Conservation (phyloP, 1,140 invertebrate species). For the Stratiolaelaps scimitus region DNA sequence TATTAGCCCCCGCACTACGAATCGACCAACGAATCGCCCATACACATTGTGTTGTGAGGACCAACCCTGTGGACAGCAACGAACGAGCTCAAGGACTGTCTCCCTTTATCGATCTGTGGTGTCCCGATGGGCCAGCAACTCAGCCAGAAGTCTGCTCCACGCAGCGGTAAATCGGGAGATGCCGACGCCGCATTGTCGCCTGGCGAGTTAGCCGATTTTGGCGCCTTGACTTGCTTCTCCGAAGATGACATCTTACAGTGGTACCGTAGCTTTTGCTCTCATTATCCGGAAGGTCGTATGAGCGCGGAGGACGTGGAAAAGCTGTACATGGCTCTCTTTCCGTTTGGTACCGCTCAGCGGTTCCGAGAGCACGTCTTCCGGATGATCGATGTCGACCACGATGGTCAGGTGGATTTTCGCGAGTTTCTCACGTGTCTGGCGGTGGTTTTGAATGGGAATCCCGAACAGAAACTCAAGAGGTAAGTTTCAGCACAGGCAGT, state of each 20-base stretch:
- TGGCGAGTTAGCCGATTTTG: neutral
- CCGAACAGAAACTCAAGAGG: conserved; percentile 12
- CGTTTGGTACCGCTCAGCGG: neutral
- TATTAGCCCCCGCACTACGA: too few species aligned
- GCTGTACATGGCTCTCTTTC: neutral
- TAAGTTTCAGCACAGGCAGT: too few species aligned
- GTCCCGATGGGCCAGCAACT: too few species aligned
- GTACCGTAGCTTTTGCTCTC: neutral
- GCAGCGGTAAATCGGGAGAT: neutral
- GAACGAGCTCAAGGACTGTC: too few species aligned
- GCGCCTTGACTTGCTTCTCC: neutral
- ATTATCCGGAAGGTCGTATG: neutral
- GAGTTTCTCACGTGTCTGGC: conserved; percentile 18
- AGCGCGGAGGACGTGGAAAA: conserved; percentile 3
- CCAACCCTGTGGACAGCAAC: too few species aligned
- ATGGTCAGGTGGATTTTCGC: neutral
- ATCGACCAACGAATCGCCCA: too few species aligned
- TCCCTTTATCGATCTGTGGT: too few species aligned
- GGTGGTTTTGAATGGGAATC: neutral
- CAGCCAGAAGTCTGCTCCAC: too few species aligned
- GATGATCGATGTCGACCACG: conserved; percentile 8
- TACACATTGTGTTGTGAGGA: too few species aligned
- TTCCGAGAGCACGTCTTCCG: conserved; percentile 16
- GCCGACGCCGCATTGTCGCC: neutral
- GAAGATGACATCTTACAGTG: conserved; percentile 20